A percentile compares a stretch with the other conserved stretches of the same genome.
Conservation (phyloP, 2,888 invertebrate species). For the Eupithecia subfuscata region DNA sequence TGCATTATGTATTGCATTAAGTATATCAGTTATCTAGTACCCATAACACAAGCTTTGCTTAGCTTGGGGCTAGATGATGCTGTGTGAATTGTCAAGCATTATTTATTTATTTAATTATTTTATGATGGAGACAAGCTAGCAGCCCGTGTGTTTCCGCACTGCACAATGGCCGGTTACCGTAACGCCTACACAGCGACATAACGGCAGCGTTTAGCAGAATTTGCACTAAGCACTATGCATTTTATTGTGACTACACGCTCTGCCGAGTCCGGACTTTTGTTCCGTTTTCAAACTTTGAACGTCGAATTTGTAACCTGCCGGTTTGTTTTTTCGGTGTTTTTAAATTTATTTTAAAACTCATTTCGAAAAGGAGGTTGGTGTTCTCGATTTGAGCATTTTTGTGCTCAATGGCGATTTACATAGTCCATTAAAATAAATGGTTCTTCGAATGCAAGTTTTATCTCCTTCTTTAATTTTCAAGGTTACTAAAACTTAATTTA, state of each 20-base stretch:
- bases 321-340: conserved; percentile 8
- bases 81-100: no score
- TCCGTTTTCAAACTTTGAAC: conserved; percentile 13
- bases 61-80: no score
- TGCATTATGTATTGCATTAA: no score
- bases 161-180: conserved; percentile 58
- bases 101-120: no score
- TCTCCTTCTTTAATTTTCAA: background rate
- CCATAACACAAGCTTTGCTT: no score
- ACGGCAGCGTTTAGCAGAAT: conserved; percentile 67
- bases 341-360: background rate
- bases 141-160: conserved; percentile 45
- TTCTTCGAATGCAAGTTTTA: background rate
- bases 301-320: conserved; percentile 12
- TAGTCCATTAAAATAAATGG: no score
- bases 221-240: conserved; percentile 65
- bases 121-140: background rate
- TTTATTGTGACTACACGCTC: conserved; percentile 49
- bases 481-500: background rate
- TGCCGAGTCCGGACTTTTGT: conserved; percentile 19
- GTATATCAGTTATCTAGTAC: no score
- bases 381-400: background rate
- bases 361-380: background rate
- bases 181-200: conserved; percentile 65
- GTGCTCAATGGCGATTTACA: no score